Percentiles rank a stretch among this genome's conserved stretches.
Evolutionary conservation across 1,140 invertebrate genomes (phyloP).

Genomic region (Anagrus nilaparvatae): DNA sequence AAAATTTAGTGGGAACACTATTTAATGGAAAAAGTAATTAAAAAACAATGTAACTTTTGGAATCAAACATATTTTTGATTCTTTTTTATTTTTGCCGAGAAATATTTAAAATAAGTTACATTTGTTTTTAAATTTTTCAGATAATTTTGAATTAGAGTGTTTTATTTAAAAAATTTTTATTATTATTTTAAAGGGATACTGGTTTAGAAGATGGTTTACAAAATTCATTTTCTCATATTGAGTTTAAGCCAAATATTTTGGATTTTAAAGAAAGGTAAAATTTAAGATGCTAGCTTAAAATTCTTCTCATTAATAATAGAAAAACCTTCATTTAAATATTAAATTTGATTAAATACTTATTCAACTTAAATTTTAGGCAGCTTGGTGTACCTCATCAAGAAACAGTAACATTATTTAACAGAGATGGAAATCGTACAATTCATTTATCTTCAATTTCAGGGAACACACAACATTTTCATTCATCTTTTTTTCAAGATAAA

Average conservation of each 20-base stretch:
- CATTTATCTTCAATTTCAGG: conserved; percentile 80
- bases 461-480: conserved; percentile 79
- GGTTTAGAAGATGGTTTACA: conserved; percentile 28
- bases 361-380: conserved; percentile 46
- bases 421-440: conserved; percentile 62
- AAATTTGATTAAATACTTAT: conserved; percentile 2
- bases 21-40: conserved; percentile 26
- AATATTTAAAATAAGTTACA: background rate
- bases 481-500: conserved; percentile 86
- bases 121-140: no score
- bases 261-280: conserved; percentile 38
- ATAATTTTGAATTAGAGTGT: no score
- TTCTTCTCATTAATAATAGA: no score
- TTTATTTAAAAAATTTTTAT: background rate
- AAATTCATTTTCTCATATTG: conserved; percentile 30
- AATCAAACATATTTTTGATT: conserved; percentile 4
- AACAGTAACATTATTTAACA: conserved; percentile 70
- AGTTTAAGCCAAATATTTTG: conserved; percentile 35
- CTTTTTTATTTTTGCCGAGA: background rate
- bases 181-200: conserved; percentile 28
- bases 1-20: conserved; percentile 19
- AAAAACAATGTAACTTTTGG: background rate
- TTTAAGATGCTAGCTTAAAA: background rate
- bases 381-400: conserved; percentile 73
- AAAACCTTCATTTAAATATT: background rate